phyloP scores from a whole-genome alignment of 2,888 invertebrate species.

The Oscheius myriophilus region DNA sequence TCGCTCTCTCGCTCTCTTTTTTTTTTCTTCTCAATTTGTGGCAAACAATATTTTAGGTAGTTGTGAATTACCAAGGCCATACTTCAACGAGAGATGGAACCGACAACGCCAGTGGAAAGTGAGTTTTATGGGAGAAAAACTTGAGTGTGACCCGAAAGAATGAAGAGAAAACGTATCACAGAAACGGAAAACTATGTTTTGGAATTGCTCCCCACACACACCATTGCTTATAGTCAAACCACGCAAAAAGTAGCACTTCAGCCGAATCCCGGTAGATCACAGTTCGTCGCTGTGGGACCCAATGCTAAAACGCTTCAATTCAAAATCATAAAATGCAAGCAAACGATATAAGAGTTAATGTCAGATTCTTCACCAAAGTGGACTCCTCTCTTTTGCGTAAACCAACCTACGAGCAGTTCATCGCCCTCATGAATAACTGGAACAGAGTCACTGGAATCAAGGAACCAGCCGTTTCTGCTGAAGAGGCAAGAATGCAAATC shows the following conservation, averaged over 20 bases:
- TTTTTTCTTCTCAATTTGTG: no score
- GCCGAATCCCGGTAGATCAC: no score
- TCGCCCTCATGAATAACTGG: slow-evolving; percentile 85
- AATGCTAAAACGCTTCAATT: no score
- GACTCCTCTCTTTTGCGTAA: slow-evolving; percentile 56
- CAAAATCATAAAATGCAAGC: no score
- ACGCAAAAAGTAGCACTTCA: no score
- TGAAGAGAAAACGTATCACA: no score
- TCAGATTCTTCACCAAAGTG: slow-evolving; percentile 49
- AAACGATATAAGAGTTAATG: not conserved
- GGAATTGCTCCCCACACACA: no score
- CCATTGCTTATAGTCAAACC: no score
- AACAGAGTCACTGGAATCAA: slow-evolving; percentile 76
- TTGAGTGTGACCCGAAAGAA: no score
- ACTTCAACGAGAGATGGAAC: slow-evolving; percentile 56
- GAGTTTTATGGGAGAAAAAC: slow-evolving; percentile 5
- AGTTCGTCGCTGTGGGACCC: no score
- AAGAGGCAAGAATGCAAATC: slow-evolving; percentile 74
- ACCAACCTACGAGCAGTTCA: slow-evolving; percentile 80
- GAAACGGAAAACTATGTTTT: no score
- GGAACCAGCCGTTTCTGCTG: slow-evolving; percentile 54
- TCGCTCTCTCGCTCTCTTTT: no score
- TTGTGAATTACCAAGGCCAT: slow-evolving; percentile 64
- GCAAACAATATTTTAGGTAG: slow-evolving; percentile 53
- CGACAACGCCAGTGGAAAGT: slow-evolving; percentile 59